phyloP scores from a whole-genome alignment of 2,797 vertebrate species.

The Rhinella marina region DNA sequence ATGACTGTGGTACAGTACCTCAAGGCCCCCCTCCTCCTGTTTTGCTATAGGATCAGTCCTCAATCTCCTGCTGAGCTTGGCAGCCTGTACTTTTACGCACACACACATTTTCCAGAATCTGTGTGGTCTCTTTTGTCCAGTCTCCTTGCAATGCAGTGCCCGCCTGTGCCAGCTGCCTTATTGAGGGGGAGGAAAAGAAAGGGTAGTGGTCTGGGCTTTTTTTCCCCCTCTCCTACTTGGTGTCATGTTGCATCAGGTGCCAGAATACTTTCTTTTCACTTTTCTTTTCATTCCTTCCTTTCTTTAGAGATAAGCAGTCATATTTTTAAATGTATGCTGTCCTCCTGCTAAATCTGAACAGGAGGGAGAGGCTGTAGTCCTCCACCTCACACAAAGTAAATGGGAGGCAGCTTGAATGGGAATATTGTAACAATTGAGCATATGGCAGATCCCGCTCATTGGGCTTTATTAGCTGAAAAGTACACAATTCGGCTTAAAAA shows the following conservation, averaged over 20 bases:
- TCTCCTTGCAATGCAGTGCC: conserved; percentile 46
- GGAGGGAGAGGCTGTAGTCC: conserved; percentile 5
- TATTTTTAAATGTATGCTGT: not conserved
- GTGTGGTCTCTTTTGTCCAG: conserved; percentile 62
- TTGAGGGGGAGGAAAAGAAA: not conserved
- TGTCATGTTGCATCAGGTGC: conserved; percentile 30
- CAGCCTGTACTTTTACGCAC: conserved; percentile 53
- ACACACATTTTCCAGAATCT: conserved; percentile 57
- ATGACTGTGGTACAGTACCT: conserved; percentile 35
- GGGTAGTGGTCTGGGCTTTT: conserved; percentile 3
- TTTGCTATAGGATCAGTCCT: conserved; percentile 58
- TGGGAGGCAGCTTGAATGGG: conserved; percentile 68
- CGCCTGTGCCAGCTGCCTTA: conserved; percentile 57
- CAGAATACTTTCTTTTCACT: conserved; percentile 10
- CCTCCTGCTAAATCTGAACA: conserved; percentile 19
- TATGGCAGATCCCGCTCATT: conserved; percentile 72
- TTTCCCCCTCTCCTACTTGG: not conserved
- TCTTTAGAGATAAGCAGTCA: conserved; percentile 35
- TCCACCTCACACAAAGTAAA: conserved; percentile 39
- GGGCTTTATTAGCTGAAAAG: conserved; percentile 73
- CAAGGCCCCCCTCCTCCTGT: not conserved
- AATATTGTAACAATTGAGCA: conserved; percentile 73
- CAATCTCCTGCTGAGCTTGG: conserved; percentile 59
- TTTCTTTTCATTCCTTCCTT: not conserved
- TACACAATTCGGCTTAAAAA: conserved; percentile 61